phyloP scores from a whole-genome alignment of 1,140 invertebrate genomes.

The Parapsyche elsis region DNA sequence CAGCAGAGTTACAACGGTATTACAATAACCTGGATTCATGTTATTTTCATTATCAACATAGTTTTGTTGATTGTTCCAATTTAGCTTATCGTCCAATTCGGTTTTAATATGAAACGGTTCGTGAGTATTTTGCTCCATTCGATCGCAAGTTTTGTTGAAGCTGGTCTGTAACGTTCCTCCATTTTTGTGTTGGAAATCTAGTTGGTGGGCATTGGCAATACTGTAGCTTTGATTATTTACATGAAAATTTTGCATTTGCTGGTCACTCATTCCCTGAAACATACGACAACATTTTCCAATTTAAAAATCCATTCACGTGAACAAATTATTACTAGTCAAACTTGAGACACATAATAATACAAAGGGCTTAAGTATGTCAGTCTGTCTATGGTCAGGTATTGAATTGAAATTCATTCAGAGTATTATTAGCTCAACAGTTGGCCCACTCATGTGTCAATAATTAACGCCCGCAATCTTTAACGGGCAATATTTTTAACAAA shows the following conservation, averaged over 20 bases:
- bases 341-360: too few relatives aligned
- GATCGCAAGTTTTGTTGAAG: neutral
- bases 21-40: constrained; percentile 30
- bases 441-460: too few relatives aligned
- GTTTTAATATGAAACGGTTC: constrained; percentile 50
- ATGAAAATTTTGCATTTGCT: constrained; percentile 13
- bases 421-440: too few relatives aligned
- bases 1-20: neutral
- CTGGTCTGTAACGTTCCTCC: neutral
- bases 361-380: too few relatives aligned
- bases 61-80: constrained; percentile 30
- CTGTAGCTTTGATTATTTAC: neutral
- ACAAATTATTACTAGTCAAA: too few relatives aligned
- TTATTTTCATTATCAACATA: constrained; percentile 29
- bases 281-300: neutral
- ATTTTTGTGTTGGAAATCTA: constrained; percentile 25
- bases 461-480: too few relatives aligned
- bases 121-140: neutral
- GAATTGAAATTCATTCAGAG: too few relatives aligned
- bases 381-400: too few relatives aligned
- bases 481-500: too few relatives aligned
- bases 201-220: neutral
- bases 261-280: constrained; percentile 29
- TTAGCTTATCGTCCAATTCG: constrained; percentile 42
- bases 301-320: too few relatives aligned